Base-by-base conservation (phyloP, 2,888 invertebrate species). In the Hipparchia semele region DNA sequence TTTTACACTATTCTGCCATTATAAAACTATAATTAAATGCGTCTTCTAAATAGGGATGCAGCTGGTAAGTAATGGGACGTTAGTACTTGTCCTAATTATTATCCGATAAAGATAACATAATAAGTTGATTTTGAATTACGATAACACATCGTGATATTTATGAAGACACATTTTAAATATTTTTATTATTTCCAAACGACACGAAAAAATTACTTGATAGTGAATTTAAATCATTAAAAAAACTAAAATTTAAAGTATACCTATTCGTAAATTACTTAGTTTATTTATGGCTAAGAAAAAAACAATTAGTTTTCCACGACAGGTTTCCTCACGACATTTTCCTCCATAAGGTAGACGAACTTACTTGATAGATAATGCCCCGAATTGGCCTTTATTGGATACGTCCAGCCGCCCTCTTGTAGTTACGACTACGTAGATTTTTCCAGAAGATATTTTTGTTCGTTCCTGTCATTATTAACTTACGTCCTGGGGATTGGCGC, bases 401-500 rank as follows among this genome's bases (percentile, higher is more conserved):
- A 0, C 39, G 39, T 39, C 2, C 39, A 39, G 39, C 39, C 39
- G 39, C 39, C 39, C 39, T 39, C 23, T 23, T 23, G 23, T 23
- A 23, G n/a, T n/a, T n/a, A n/a, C 2, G 1, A 9, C 46, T 12
- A 45, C 45, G 12, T 39, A 39, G 67, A 67, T 56, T 10, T 13
- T 45, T 67, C 46, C 45, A 45, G 56, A 45, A 67, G 67, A 67
- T 67, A 67, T 58, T 23, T 67, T 10, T 51, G 65, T 67, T 5
- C 13, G 56, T 67, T 58, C 58, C 67, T 58, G 67, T 67, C 67
- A 46, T 67, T 58, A 67, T 67, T 10, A 67, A 58, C 9, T 58
- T 46, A 46, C 58, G 58, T 72, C 70, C 72, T 33, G 53, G 10
- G 70, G 70, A 67, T 70, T 67, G 70, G 54, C 59, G 53, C 65